Evolutionary conservation across 1,140 invertebrate genomes (phyloP), one percentile per base, ranked within the genome.

Genomic region (Drosophila punjabiensis): DNA sequence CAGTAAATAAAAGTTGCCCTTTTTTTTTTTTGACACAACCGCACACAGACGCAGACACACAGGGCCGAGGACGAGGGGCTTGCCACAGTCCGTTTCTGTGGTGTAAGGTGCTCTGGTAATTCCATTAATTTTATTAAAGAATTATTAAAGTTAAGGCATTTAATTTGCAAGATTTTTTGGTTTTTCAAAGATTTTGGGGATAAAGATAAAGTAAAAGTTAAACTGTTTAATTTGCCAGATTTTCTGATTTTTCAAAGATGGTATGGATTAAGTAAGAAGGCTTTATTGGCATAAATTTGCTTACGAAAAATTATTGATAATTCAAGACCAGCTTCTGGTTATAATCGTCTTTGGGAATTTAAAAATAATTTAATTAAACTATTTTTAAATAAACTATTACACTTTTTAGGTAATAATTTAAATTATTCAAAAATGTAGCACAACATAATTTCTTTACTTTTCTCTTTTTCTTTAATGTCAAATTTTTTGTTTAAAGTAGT

Each of bases 1-100:
- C 61, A 43, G 53, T 41, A 85, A 68, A 87, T 68, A 87, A 88
- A 88, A 79, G 78, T 89, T 81, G 77, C 62, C 55, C 74, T 56
- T 77, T 86, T 80, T 56, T 77, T 86, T 80, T 80, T 75, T 75
- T 69, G 55, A 79, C 61, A 79, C 41, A 50, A 65, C 59, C 47
- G 32, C 33, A 81, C 55, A 61, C 43, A 70, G 74, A 84, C 48
- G 53, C 53, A 56, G 50, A 74, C 58, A 74, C 58, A 71, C 47
- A n/a, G 45, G 47, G 32, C 14, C 50, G 48, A 43, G 64, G 4
- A 37, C 43, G 14, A 30, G 14, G 45, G 24, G 37, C 13, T 24
- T 52, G 16, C 45, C 56, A 79, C 60, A 78, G 71, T 74, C 68
- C 69, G 71, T 74, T 43, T 62, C 18, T 8, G 14, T 9, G n/a